These are phyloP conservation scores for Eurytoma californica DNA, from an alignment of 2,888 invertebrate species.

Conservation along the genomic window DNA sequence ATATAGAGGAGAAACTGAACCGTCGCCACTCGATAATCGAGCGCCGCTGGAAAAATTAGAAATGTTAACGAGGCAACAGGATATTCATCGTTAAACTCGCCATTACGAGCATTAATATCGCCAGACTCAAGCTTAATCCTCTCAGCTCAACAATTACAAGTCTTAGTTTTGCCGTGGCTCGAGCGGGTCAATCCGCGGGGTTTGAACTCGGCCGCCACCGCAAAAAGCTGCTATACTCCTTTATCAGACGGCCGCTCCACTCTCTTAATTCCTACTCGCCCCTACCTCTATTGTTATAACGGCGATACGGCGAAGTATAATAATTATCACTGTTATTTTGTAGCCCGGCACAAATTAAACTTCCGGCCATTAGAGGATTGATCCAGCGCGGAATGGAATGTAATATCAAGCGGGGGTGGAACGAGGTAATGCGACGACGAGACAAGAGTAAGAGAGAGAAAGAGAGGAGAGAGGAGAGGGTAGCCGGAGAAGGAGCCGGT, in stretches of 20 bases:
- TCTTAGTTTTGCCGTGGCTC: constrained; percentile 31
- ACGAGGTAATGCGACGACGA: constrained; percentile 56
- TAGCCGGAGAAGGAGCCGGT: constrained; percentile 60
- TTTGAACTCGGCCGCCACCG: neutral
- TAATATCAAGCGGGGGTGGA: constrained; percentile 69
- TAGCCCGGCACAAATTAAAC: constrained; percentile 68
- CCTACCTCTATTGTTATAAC: constrained; percentile 44
- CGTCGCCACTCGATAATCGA: constrained; percentile 35
- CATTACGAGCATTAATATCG: constrained; percentile 45
- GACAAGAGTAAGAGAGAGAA: constrained; percentile 39
- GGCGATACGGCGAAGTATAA: constrained; percentile 47
- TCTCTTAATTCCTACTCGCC: constrained; percentile 8
- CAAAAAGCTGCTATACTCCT: constrained; percentile 45
- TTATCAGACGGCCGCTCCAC: constrained; percentile 15
- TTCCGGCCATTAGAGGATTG: constrained; percentile 70
- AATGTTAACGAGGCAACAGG: constrained; percentile 55
- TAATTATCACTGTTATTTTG: constrained; percentile 66
- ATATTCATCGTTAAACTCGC: constrained; percentile 51
- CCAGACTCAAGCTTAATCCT: constrained; percentile 35
- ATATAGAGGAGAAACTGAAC: no score
- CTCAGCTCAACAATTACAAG: constrained; percentile 45
- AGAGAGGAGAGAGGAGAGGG: constrained; percentile 48
- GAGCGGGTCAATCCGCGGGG: constrained; percentile 23
- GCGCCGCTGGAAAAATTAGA: constrained; percentile 42
- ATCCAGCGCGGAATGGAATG: constrained; percentile 70